Evolutionary conservation across 1,140 invertebrate species (phyloP), one percentile per base, ranked within the genome.

Genomic region (Melanaphis sacchari): DNA sequence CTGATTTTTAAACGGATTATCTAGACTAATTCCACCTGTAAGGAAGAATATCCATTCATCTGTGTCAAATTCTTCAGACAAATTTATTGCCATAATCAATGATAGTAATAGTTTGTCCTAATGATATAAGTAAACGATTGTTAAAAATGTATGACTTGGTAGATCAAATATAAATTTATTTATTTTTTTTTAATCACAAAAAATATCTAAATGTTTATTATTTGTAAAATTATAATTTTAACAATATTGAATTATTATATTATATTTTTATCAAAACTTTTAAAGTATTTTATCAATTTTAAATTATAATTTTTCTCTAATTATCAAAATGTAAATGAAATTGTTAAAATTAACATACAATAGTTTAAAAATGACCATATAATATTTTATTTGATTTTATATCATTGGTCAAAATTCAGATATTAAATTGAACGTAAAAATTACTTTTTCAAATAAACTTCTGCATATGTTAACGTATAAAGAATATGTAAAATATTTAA

Each of bases 361-460:
- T 76, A 18, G 31, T 76, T 76, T 76, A 18, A 76, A 76, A 18
- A 76, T 76, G 15, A n/a, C n/a, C 3, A n/a, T 66, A 31, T n/a
- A n/a, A 31, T 66, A 66, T 31, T 76, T n/a, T 0, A 76, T n/a
- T 66, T 76, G 31, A n/a, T 76, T 76, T 15, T 76, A n/a, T 76
- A 76, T 76, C 15, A 6, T 46, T 41, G 40, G 2, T 41, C n/a
- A 41, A 26, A 85, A 43, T 18, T 40, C 38, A 82, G 40, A 40
- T 76, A 76, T 76, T 76, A 18, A 76, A n/a, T 18, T n/a, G 5
- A 36, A 18, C 2, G 46, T 49, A 49, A 38, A 24, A 90, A 90
- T 95, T 96, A 97, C 98, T 96, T 99, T 99, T 95, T 99, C 98
- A 96, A 99, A 99, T 21, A 99, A 95, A 94, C 98, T 99, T 94